These are phyloP conservation scores for Atrina japonica DNA, from an alignment of 2,888 invertebrate species.

Conservation along the genomic window DNA sequence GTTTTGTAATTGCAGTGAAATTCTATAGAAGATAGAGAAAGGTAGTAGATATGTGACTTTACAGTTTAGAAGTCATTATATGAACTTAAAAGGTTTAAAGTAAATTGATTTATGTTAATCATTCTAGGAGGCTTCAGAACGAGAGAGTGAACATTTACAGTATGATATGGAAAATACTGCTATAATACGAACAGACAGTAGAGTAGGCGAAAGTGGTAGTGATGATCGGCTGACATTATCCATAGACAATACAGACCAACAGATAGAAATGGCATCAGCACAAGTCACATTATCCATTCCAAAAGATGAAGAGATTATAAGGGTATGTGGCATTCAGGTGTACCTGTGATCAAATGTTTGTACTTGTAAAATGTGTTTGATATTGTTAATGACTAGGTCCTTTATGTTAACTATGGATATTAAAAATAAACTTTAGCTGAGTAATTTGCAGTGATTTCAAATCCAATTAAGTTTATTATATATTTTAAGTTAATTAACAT, in stretches of 20 bases:
- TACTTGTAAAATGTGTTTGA: neutral
- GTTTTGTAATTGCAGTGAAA: too few relatives aligned
- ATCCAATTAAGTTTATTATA: too few relatives aligned
- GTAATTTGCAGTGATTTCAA: too few relatives aligned
- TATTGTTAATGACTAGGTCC: too few relatives aligned
- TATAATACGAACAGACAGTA: constrained; percentile 7
- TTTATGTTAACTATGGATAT: too few relatives aligned
- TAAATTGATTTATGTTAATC: too few relatives aligned
- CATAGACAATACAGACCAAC: neutral
- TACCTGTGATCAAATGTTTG: neutral
- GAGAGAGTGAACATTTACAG: constrained; percentile 27
- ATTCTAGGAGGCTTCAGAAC: constrained; percentile 35
- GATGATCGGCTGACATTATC: neutral
- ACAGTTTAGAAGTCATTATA: too few relatives aligned
- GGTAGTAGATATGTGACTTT: too few relatives aligned
- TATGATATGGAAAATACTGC: constrained; percentile 2
- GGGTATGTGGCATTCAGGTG: neutral
- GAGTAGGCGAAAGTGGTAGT: neutral
- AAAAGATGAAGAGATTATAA: constrained; percentile 25
- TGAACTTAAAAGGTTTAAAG: too few relatives aligned
- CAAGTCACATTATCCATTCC: constrained; percentile 33
- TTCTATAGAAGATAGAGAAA: too few relatives aligned
- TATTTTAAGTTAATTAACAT: too few relatives aligned
- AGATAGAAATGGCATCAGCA: neutral
- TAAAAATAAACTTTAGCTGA: too few relatives aligned